Conservation (phyloP, 35 echinoderm and acorn worm species). For the Nesometra sesokonis region DNA sequence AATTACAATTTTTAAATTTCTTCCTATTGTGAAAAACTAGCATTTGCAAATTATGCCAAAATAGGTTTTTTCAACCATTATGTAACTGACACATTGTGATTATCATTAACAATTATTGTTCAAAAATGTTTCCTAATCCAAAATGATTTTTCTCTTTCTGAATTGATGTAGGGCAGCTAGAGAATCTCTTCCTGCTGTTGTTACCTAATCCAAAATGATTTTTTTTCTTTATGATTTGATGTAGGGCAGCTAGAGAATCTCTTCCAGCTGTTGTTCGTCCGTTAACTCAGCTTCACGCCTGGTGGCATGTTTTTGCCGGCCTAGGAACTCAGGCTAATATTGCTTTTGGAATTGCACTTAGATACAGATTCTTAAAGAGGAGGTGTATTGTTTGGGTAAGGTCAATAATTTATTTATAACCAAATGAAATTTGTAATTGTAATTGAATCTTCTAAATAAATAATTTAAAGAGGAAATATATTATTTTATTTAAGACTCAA, state of each 20-base stretch:
- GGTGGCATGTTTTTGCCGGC: slow-evolving; percentile 43
- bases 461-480: too few relatives aligned
- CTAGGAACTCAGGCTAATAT: slow-evolving; percentile 32
- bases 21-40: too few relatives aligned
- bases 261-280: slow-evolving; percentile 10
- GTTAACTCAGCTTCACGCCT: slow-evolving; percentile 37
- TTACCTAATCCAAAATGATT: not conserved
- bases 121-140: not conserved
- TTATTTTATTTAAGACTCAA: too few relatives aligned
- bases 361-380: not conserved
- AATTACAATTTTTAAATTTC: too few relatives aligned
- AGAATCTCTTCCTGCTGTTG: slow-evolving; percentile 9
- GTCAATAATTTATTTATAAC: too few relatives aligned
- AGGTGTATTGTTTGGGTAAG: not conserved
- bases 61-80: not conserved
- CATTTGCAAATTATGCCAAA: not conserved
- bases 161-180: not conserved
- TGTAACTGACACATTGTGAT: not conserved
- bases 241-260: slow-evolving; percentile 3
- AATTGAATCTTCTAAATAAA: too few relatives aligned
- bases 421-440: too few relatives aligned
- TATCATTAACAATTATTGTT: not conserved
- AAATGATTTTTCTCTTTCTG: slow-evolving; percentile 7
- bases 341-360: slow-evolving; percentile 1
- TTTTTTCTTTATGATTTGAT: too few relatives aligned